These are phyloP conservation scores for Drosophila chauvacae DNA, from an alignment of 1,140 invertebrate genomes.

Conservation along the genomic window DNA sequence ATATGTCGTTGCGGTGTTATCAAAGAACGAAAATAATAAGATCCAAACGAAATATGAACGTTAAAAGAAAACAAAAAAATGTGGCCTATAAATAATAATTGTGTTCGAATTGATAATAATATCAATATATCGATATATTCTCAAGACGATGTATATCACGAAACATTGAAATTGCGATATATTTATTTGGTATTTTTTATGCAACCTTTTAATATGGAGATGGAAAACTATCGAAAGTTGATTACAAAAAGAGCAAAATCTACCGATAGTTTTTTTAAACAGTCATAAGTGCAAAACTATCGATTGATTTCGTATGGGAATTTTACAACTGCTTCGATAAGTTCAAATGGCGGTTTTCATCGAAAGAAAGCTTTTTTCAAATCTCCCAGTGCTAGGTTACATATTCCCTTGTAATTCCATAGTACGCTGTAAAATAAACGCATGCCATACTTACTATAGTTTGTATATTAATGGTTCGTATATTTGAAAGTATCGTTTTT, in stretches of 20 bases:
- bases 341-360: background rate
- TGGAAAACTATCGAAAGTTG: no score
- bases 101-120: constrained; percentile 4
- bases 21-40: constrained; percentile 13
- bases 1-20: constrained; percentile 32
- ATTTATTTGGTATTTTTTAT: no score
- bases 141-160: no score
- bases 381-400: no score
- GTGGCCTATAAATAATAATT: constrained; percentile 59
- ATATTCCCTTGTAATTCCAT: background rate
- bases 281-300: no score
- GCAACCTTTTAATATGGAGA: no score
- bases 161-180: no score
- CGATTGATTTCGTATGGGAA: no score
- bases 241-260: no score
- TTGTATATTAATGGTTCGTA: constrained; percentile 41
- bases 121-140: no score
- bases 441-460: constrained; percentile 5
- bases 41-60: constrained; percentile 48
- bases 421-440: background rate
- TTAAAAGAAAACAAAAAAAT: constrained; percentile 76
- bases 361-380: background rate
- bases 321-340: background rate
- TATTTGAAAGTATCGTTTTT: constrained; percentile 65
- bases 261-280: no score